Percentiles rank a stretch among this genome's conserved stretches.
Conservation (phyloP, 2,113 vertebrate species). For the Apodemus speciosus region DNA sequence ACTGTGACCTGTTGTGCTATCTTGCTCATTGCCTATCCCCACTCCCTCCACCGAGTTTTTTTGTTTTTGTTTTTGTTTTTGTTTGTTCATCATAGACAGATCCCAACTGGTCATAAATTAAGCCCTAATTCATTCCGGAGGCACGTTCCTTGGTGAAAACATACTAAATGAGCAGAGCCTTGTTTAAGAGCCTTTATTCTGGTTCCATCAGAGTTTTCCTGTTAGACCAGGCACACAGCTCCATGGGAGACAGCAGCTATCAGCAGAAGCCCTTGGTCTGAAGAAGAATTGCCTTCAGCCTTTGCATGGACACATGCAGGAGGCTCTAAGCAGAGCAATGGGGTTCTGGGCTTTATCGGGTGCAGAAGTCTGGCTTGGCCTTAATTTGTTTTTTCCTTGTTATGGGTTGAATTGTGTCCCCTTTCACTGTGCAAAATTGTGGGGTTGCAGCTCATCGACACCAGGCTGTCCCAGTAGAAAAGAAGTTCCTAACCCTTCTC, state of each 20-base stretch:
- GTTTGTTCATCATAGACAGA: constrained; percentile 62
- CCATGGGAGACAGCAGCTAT: background rate
- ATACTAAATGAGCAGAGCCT: constrained; percentile 27
- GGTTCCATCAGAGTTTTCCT: background rate
- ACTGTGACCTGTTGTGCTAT: background rate
- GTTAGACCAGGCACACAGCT: background rate
- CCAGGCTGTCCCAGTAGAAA: background rate
- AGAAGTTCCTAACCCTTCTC: background rate
- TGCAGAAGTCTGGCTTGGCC: background rate
- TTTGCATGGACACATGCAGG: background rate
- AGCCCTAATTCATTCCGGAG: constrained; percentile 75
- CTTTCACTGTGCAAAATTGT: background rate
- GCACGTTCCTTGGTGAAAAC: constrained; percentile 59
- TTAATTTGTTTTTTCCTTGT: constrained; percentile 1
- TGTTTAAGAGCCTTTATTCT: constrained; percentile 56
- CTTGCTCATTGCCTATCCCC: background rate
- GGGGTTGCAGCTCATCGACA: background rate
- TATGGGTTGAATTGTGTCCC: background rate
- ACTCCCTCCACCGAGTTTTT: background rate
- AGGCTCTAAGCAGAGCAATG: background rate
- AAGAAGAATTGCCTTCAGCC: background rate
- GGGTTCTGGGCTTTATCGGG: background rate
- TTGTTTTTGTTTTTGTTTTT: too few relatives aligned
- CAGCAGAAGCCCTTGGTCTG: background rate
- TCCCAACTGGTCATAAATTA: constrained; percentile 72